Conservation (phyloP, 2,797 vertebrate genomes). For the Pseudochromis fuscus region DNA sequence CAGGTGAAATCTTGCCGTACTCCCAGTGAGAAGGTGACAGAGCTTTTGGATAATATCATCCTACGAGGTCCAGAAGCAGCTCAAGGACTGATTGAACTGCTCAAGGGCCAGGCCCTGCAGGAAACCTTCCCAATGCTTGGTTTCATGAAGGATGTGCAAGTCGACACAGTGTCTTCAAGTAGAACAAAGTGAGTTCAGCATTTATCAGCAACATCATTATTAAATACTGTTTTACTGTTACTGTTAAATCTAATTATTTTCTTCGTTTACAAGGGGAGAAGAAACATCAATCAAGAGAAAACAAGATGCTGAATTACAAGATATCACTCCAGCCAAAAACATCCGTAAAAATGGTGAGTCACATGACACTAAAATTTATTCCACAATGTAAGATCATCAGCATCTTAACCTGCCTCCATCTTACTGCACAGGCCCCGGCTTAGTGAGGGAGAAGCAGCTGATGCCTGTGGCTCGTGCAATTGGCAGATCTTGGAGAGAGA, state of each 20-base stretch:
- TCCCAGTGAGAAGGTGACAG: conserved; percentile 75
- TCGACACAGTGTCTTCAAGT: conserved; percentile 51
- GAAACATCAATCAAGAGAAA: conserved; percentile 36
- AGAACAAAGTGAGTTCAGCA: background rate
- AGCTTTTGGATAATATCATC: conserved; percentile 82
- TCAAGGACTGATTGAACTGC: conserved; percentile 68
- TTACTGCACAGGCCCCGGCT: conserved; percentile 38
- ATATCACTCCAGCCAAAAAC: conserved; percentile 44
- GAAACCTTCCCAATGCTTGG: conserved; percentile 79
- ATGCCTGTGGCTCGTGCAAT: conserved; percentile 78
- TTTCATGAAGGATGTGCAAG: conserved; percentile 63
- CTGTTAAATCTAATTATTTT: background rate
- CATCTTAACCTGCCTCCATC: background rate
- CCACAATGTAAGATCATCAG: background rate
- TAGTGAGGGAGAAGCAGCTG: conserved; percentile 83
- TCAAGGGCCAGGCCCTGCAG: conserved; percentile 67
- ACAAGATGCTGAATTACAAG: conserved; percentile 8
- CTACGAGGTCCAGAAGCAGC: conserved; percentile 63
- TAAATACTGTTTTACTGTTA: background rate
- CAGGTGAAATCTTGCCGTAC: conserved; percentile 66
- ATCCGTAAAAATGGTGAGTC: conserved; percentile 56
- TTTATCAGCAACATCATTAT: background rate
- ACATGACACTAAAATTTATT: background rate
- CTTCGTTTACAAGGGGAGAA: background rate
- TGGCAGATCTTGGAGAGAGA: conserved; percentile 79